phyloP scores from a whole-genome alignment of 1,140 invertebrate genomes.

The Drosophila lacteicornis region DNA sequence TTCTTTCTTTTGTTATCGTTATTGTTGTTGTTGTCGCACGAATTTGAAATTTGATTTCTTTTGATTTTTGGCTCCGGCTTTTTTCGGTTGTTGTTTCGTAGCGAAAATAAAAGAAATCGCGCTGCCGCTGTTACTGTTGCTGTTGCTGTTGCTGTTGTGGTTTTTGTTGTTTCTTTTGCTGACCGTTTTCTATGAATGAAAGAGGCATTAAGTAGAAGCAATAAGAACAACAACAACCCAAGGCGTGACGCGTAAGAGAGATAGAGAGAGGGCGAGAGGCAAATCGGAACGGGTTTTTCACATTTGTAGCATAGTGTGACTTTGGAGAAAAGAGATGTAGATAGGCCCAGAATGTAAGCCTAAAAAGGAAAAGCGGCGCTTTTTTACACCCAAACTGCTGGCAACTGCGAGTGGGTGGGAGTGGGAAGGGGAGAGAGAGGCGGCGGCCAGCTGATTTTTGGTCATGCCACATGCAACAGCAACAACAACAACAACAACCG shows the following conservation, averaged over 20 bases:
- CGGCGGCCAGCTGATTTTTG: slow-evolving; percentile 43
- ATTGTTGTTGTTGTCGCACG: slow-evolving; percentile 25
- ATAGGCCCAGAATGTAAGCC: slow-evolving; percentile 27
- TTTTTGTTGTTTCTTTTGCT: slow-evolving; percentile 32
- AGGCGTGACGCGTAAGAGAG: slow-evolving; percentile 30
- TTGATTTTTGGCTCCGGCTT: slow-evolving; percentile 38
- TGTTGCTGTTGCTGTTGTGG: slow-evolving; percentile 18
- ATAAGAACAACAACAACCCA: slow-evolving; percentile 24
- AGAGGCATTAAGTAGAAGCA: slow-evolving; percentile 25
- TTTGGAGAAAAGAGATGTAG: slow-evolving; percentile 22
- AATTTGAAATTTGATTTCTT: slow-evolving; percentile 50
- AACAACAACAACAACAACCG: slow-evolving; percentile 12
- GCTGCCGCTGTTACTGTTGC: slow-evolving; percentile 3
- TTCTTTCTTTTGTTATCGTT: slow-evolving; percentile 25
- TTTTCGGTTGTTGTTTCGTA: slow-evolving; percentile 16
- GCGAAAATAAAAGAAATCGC: slow-evolving; percentile 51
- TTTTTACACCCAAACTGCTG: slow-evolving; percentile 28
- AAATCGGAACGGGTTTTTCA: slow-evolving; percentile 37
- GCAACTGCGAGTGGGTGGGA: background rate
- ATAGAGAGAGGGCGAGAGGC: background rate
- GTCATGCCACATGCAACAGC: slow-evolving; percentile 47
- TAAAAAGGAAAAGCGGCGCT: slow-evolving; percentile 27
- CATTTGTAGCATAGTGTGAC: slow-evolving; percentile 36
- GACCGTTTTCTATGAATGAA: slow-evolving; percentile 55
- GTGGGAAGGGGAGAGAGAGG: slow-evolving; percentile 2